Evolutionary conservation across 2,113 vertebrate species (phyloP).

Genomic region (Stercorarius parasiticus): DNA sequence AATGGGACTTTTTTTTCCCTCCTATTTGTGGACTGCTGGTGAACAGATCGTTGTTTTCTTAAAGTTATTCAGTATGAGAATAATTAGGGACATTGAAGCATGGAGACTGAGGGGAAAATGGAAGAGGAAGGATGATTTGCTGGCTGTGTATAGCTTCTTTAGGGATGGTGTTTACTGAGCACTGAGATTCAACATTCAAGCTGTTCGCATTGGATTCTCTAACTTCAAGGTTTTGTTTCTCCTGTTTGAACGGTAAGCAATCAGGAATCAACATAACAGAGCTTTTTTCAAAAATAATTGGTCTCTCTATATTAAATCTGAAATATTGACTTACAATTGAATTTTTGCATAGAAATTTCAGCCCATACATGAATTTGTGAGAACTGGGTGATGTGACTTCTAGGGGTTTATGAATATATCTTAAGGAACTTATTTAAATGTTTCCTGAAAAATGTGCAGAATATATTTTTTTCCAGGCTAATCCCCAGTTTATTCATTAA

Average conservation of each 20-base stretch:
- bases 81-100: slow-evolving; percentile 4
- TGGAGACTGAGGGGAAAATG: not conserved
- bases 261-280: not conserved
- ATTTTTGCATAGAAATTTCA: not conserved
- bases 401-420: not conserved
- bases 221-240: slow-evolving; percentile 29
- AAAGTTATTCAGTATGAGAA: not conserved
- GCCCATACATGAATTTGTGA: not conserved
- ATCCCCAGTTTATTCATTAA: not conserved
- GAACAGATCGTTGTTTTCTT: not conserved
- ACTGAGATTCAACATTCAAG: not conserved
- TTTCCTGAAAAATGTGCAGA: not conserved
- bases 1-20: not conserved
- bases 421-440: not conserved
- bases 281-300: not conserved
- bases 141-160: not conserved
- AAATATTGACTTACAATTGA: not conserved
- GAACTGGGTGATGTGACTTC: not conserved
- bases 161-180: not conserved
- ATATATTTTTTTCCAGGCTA: not conserved
- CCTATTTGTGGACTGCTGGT: not conserved
- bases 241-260: not conserved
- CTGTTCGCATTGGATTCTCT: not conserved
- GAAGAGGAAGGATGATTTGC: not conserved
- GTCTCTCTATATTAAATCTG: not conserved